A percentile compares a stretch with the other conserved stretches of the same genome.
These are phyloP conservation scores for Sussaba pulchella DNA, from an alignment of 2,888 invertebrate genomes.

Conservation along the genomic window DNA sequence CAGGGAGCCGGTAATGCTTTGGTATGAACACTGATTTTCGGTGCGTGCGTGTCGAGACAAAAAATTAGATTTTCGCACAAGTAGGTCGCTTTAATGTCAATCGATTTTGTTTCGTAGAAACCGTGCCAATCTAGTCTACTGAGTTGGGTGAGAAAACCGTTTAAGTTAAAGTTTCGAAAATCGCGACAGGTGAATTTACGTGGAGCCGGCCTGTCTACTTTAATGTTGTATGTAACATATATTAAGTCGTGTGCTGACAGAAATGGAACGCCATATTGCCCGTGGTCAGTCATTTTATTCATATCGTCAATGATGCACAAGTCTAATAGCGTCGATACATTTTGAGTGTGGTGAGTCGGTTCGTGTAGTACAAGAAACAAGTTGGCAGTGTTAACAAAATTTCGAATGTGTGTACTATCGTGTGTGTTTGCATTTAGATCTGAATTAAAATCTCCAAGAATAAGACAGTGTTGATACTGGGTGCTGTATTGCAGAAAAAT, in stretches of 20 bases:
- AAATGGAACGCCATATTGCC: conserved; percentile 5
- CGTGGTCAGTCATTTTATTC: conserved; percentile 1
- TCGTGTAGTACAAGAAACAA: background rate
- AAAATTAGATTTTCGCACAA: background rate
- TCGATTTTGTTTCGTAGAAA: background rate
- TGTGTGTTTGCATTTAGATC: background rate
- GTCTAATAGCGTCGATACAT: conserved; percentile 4
- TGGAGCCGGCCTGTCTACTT: background rate
- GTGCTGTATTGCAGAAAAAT: background rate
- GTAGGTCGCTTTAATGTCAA: background rate
- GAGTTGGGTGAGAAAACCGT: background rate
- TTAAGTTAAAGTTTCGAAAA: background rate
- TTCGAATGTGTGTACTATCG: conserved; percentile 3
- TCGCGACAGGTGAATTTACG: conserved; percentile 15
- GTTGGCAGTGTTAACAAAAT: background rate
- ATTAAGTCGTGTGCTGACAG: conserved; percentile 22
- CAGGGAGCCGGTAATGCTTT: conserved; percentile 23
- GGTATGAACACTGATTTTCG: background rate
- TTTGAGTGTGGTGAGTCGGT: background rate
- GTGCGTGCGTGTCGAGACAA: conserved; percentile 7
- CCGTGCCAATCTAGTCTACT: background rate
- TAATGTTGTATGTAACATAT: background rate
- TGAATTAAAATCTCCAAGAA: conserved; percentile 16
- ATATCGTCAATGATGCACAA: conserved; percentile 15
- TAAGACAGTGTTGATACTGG: background rate